These are phyloP conservation scores for Microcebus lehilahytsara DNA, from an alignment of 2,113 vertebrate species.

Conservation along the genomic window DNA sequence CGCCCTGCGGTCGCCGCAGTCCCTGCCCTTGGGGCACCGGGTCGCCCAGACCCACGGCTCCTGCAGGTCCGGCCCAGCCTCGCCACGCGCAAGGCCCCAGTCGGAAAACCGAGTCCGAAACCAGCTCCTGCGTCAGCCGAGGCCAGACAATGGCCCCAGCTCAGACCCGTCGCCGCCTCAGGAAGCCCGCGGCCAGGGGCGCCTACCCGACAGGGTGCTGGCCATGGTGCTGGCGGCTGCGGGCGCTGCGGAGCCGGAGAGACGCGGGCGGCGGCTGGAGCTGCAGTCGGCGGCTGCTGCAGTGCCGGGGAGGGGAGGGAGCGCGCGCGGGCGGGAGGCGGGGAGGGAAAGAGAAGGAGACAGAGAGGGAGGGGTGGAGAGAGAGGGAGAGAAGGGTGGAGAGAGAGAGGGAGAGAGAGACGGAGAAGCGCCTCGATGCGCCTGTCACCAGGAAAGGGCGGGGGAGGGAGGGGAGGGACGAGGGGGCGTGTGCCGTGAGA, in stretches of 20 bases:
- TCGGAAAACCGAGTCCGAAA: background rate
- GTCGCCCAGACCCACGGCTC: background rate
- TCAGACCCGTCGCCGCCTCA: background rate
- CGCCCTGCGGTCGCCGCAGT: rapidly evolving
- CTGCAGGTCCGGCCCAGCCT: background rate
- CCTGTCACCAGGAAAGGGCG: background rate
- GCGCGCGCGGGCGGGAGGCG: conserved; percentile 55
- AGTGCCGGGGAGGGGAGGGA: conserved; percentile 79
- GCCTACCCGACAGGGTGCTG: conserved; percentile 90
- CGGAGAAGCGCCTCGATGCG: background rate
- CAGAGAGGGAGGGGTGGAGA: conserved; percentile 65
- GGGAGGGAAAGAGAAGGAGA: conserved; percentile 74
- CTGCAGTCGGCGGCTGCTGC: conserved; percentile 83
- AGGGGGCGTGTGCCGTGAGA: background rate
- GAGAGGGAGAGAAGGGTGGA: conserved; percentile 36
- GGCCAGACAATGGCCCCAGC: conserved; percentile 12
- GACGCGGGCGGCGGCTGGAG: conserved; percentile 72
- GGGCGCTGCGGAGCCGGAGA: conserved; percentile 67
- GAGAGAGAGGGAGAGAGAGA: conserved; percentile 69
- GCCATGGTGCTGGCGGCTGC: conserved; percentile 85
- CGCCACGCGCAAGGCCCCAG: background rate
- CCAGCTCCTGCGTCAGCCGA: background rate
- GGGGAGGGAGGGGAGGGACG: conserved; percentile 37
- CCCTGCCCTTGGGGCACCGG: rapidly evolving
- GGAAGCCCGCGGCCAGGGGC: background rate